These are phyloP conservation scores for Catharus ustulatus DNA, from an alignment of 2,797 vertebrate species.

Conservation along the genomic window DNA sequence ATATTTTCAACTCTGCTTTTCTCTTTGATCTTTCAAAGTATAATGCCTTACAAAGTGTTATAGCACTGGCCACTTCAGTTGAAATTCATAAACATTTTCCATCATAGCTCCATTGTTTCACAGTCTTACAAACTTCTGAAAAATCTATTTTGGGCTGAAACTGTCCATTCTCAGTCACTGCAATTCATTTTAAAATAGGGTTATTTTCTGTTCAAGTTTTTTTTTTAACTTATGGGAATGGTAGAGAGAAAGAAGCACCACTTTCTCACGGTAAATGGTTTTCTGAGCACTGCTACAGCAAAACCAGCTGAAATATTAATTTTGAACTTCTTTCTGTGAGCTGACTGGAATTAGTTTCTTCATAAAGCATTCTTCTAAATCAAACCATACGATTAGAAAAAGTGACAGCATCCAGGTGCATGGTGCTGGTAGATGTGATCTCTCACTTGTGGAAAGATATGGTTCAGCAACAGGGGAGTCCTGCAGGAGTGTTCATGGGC, in stretches of 20 bases:
- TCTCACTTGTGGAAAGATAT: not conserved
- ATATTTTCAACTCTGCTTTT: constrained; percentile 5
- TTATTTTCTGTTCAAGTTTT: not conserved
- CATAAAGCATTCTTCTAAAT: not conserved
- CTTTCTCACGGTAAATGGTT: not conserved
- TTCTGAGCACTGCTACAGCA: not conserved
- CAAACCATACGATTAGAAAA: not conserved
- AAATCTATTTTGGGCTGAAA: not conserved
- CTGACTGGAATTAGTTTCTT: not conserved
- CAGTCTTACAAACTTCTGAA: not conserved
- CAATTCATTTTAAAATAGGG: not conserved
- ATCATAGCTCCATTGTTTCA: not conserved
- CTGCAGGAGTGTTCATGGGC: not conserved
- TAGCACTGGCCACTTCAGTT: not conserved
- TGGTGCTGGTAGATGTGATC: not conserved
- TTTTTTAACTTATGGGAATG: not conserved
- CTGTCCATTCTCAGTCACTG: not conserved
- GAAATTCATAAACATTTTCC: constrained; percentile 28
- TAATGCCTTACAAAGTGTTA: constrained; percentile 28
- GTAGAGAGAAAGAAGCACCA: not conserved
- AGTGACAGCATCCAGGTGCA: not conserved
- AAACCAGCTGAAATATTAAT: not conserved
- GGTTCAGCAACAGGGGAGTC: not conserved
- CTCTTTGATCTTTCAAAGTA: constrained; percentile 49
- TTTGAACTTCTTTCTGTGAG: not conserved